Percentiles rank a stretch among this genome's conserved stretches.
phyloP scores from a whole-genome alignment of 2,888 invertebrate genomes.

The Acleris literana region DNA sequence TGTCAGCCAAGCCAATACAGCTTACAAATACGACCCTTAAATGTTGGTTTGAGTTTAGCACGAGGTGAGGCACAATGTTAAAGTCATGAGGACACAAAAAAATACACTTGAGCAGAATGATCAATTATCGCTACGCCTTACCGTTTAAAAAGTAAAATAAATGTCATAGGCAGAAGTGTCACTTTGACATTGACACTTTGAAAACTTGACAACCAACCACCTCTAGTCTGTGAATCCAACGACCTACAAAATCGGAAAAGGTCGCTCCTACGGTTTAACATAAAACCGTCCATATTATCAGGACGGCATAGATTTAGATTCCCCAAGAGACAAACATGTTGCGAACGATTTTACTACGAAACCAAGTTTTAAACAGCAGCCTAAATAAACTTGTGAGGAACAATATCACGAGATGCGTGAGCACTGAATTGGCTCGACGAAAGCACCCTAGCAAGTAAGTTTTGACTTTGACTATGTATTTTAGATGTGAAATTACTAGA shows the following conservation, averaged over 20 bases:
- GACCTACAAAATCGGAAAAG: slow-evolving; percentile 78
- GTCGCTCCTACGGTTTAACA: slow-evolving; percentile 67
- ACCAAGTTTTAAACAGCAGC: slow-evolving; percentile 86
- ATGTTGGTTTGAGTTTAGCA: no score
- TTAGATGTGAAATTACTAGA: slow-evolving; percentile 22
- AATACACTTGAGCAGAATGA: no score
- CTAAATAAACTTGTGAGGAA: slow-evolving; percentile 84
- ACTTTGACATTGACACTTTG: slow-evolving; percentile 28
- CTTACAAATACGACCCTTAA: no score
- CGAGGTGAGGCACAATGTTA: no score
- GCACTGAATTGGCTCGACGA: slow-evolving; percentile 85
- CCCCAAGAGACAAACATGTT: slow-evolving; percentile 83
- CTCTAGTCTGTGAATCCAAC: slow-evolving; percentile 49
- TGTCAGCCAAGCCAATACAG: no score
- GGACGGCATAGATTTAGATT: slow-evolving; percentile 66
- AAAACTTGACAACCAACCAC: slow-evolving; percentile 6
- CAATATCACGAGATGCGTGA: slow-evolving; percentile 84
- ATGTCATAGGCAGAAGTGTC: slow-evolving; percentile 16
- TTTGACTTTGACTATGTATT: slow-evolving; percentile 38
- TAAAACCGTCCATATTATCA: slow-evolving; percentile 71
- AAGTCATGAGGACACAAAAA: no score
- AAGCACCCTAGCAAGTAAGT: slow-evolving; percentile 85
- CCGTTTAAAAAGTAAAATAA: not conserved
- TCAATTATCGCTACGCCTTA: not conserved
- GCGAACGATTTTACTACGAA: slow-evolving; percentile 88